Conservation (phyloP, 2,888 invertebrate species). For the Conomelus anceps region DNA sequence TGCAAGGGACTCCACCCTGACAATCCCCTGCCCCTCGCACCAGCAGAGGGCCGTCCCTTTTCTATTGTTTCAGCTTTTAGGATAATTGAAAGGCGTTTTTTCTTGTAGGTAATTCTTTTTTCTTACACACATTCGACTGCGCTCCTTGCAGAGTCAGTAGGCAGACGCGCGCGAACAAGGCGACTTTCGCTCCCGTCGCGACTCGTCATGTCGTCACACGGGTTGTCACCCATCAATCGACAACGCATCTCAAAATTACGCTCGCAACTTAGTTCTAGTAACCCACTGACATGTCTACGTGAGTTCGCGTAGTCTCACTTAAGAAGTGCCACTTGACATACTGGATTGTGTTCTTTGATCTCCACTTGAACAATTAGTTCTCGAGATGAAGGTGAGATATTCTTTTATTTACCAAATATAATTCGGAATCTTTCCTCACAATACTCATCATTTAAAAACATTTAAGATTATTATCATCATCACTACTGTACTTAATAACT, state of each 20-base stretch:
- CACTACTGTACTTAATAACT: no score
- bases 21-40: conserved; percentile 14
- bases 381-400: not conserved
- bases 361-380: not conserved
- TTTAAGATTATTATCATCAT: no score
- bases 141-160: not conserved
- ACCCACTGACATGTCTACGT: not conserved
- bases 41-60: conserved; percentile 11
- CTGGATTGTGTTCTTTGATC: not conserved
- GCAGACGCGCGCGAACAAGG: not conserved
- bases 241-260: not conserved
- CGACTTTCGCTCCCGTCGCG: not conserved
- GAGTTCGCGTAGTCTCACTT: not conserved
- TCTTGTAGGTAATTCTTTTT: conserved; percentile 1
- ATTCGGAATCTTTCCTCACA: no score
- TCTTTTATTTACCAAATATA: not conserved
- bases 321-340: not conserved
- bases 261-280: not conserved
- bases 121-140: not conserved
- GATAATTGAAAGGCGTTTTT: conserved; percentile 25
- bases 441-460: no score
- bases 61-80: conserved; percentile 26
- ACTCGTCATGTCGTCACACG: not conserved
- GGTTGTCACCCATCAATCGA: not conserved
- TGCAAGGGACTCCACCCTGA: conserved; percentile 2